phyloP scores from a whole-genome alignment of 2,888 invertebrate species.

The Arctia plantaginis region DNA sequence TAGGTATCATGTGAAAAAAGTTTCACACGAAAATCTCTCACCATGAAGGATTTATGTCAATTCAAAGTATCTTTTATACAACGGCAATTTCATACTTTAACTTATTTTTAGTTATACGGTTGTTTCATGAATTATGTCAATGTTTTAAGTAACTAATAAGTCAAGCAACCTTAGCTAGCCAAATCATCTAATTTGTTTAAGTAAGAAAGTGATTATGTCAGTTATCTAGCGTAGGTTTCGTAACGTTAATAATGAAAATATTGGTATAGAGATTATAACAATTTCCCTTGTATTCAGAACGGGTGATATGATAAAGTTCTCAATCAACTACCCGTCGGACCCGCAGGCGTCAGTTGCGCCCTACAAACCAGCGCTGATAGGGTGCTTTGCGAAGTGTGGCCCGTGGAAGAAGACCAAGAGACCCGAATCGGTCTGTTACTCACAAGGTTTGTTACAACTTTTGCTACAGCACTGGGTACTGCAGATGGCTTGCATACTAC shows the following conservation, averaged over 20 bases:
- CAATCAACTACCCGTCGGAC: slow-evolving; percentile 86
- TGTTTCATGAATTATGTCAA: too few species aligned
- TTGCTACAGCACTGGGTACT: not conserved
- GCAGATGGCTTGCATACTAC: not conserved
- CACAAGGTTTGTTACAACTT: slow-evolving; percentile 75
- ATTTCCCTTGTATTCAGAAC: slow-evolving; percentile 61
- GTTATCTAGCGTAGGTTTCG: not conserved
- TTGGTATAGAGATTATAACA: not conserved
- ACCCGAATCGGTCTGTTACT: slow-evolving; percentile 87
- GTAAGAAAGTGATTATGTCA: too few species aligned
- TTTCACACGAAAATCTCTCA: too few species aligned
- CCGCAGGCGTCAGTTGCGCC: slow-evolving; percentile 79
- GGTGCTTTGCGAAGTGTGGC: slow-evolving; percentile 89
- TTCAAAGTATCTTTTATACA: too few species aligned
- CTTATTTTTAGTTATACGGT: too few species aligned
- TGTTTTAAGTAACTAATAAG: too few species aligned
- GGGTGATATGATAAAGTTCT: slow-evolving; percentile 86
- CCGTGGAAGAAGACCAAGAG: slow-evolving; percentile 82
- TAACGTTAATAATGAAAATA: not conserved
- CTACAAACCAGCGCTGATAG: slow-evolving; percentile 87
- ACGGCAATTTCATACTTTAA: too few species aligned
- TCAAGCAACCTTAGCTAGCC: too few species aligned
- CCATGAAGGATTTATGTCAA: too few species aligned
- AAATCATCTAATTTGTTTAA: too few species aligned
- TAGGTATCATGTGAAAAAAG: too few species aligned